A percentile compares a stretch with the other conserved stretches of the same genome.
Evolutionary conservation across 1,140 invertebrate genomes (phyloP).

Genomic region (Zaprionus gabonicus): DNA sequence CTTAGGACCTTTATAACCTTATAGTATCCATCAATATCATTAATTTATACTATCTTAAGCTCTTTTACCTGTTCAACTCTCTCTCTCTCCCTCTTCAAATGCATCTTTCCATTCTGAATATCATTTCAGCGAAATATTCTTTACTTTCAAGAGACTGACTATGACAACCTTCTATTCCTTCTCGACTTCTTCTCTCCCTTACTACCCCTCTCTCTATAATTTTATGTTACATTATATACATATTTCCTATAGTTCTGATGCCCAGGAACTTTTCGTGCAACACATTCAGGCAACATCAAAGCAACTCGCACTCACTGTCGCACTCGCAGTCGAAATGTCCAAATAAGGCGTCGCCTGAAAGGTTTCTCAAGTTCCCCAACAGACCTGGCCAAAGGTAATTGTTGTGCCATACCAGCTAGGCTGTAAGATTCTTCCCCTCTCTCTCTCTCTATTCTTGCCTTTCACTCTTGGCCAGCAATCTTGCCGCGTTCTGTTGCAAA

Average conservation of each 20-base stretch:
- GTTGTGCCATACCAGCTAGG: not conserved
- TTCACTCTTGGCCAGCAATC: not conserved
- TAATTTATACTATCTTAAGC: too few relatives aligned
- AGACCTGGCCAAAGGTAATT: constrained; percentile 10
- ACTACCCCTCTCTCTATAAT: not conserved
- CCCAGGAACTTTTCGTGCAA: not conserved
- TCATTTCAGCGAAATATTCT: not conserved
- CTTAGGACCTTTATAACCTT: too few relatives aligned
- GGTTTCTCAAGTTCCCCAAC: not conserved
- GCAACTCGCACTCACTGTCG: not conserved
- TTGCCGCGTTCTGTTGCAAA: constrained; percentile 49
- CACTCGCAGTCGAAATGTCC: constrained; percentile 13
- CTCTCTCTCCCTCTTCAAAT: too few relatives aligned
- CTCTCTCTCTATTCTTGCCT: too few relatives aligned
- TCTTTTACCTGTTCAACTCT: not conserved
- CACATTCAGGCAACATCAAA: constrained; percentile 40
- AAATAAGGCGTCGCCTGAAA: constrained; percentile 24
- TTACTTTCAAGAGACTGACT: not conserved
- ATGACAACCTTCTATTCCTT: not conserved
- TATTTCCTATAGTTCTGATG: not conserved
- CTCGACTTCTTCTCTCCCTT: not conserved
- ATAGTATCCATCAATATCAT: too few relatives aligned
- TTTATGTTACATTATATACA: not conserved
- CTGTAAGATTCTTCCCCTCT: not conserved
- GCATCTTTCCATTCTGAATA: too few relatives aligned